Evolutionary conservation across 2,113 vertebrate genomes (phyloP).

Genomic region (Columba livia): DNA sequence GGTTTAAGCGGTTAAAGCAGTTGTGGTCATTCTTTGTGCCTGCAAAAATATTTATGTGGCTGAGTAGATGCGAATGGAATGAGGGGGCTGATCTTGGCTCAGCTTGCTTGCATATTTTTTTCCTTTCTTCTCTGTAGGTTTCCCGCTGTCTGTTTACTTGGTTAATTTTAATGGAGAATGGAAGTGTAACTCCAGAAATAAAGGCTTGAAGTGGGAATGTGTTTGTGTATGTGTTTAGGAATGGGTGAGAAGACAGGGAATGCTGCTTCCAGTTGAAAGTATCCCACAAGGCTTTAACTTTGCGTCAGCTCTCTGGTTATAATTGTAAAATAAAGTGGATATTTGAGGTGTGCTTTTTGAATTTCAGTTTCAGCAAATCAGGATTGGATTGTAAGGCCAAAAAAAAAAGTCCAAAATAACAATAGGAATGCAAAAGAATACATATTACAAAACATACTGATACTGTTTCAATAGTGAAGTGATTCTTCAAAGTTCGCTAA

Average conservation of each 20-base stretch:
- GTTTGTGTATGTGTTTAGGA: neutral
- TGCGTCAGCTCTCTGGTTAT: neutral
- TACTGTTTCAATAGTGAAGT: neutral
- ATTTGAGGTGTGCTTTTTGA: neutral
- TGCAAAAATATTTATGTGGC: slow-evolving; percentile 20
- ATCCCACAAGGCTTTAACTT: neutral
- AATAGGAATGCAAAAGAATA: neutral
- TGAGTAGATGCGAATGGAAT: slow-evolving; percentile 27
- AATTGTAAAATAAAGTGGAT: neutral
- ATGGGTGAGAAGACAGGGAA: neutral
- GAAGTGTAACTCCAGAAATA: neutral
- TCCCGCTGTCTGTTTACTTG: slow-evolving; percentile 7
- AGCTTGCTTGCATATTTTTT: neutral
- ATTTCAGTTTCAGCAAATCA: neutral
- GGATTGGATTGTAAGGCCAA: neutral
- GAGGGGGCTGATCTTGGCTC: slow-evolving; percentile 19
- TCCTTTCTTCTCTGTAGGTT: neutral
- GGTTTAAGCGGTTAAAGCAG: neutral
- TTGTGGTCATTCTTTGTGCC: slow-evolving; percentile 15
- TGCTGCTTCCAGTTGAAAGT: neutral
- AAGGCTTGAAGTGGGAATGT: neutral
- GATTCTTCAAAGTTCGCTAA: neutral
- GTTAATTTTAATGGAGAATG: neutral
- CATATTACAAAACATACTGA: neutral
- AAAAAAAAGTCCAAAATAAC: neutral